Percentiles rank a stretch among this genome's conserved stretches.
Conservation (phyloP, 2,797 vertebrate species). For the Xenops minutus region DNA sequence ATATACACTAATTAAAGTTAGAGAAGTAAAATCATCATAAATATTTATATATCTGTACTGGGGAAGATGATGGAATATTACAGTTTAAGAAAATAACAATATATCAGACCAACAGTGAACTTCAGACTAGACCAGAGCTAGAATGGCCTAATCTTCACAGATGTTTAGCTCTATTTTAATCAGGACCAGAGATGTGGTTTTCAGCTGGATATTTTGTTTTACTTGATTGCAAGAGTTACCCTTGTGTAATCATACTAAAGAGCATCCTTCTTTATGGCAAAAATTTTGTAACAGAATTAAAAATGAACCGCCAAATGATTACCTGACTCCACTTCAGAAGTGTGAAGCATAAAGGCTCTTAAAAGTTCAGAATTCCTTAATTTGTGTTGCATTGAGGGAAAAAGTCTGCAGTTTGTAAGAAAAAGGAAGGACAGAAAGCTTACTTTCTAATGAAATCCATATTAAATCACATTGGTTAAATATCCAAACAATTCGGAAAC, state of each 20-base stretch:
- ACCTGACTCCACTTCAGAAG: neutral
- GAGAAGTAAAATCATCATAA: neutral
- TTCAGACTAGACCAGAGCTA: neutral
- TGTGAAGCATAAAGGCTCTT: neutral
- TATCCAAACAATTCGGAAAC: neutral
- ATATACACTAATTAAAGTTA: neutral
- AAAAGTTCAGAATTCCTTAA: neutral
- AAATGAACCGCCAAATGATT: neutral
- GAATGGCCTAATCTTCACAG: neutral
- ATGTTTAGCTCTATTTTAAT: neutral
- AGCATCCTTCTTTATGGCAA: neutral
- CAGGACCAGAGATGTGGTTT: neutral
- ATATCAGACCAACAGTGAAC: neutral
- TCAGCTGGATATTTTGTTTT: neutral
- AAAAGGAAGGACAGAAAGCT: neutral
- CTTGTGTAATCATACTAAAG: neutral
- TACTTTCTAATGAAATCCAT: fast-evolving
- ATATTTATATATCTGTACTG: neutral
- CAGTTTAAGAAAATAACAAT: neutral
- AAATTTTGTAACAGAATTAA: neutral
- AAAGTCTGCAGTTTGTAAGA: neutral
- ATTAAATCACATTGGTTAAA: neutral
- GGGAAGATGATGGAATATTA: neutral
- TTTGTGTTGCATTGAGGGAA: neutral
- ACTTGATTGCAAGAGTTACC: neutral